Evolutionary conservation across 1,140 invertebrate genomes (phyloP).

Genomic region (Bathynomus jamesi): DNA sequence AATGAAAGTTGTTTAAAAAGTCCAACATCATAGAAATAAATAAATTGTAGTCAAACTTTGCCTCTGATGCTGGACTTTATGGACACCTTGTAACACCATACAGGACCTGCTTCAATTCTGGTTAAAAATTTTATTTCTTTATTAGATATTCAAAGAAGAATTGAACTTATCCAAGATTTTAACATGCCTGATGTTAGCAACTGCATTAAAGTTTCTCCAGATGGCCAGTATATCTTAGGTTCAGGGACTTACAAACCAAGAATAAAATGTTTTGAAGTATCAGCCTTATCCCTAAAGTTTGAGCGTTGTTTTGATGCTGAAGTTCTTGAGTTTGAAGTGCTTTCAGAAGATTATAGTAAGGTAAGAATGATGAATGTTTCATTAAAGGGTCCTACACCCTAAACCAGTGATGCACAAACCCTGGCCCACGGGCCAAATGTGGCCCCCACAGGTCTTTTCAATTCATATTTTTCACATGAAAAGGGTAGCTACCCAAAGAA

Average conservation of each 20-base stretch:
- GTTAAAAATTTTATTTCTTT: too few species aligned
- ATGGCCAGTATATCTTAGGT: slow-evolving; percentile 86
- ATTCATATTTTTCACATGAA: too few species aligned
- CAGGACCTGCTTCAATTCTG: too few species aligned
- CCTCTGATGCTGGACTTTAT: too few species aligned
- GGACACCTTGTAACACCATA: too few species aligned
- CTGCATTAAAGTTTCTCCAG: slow-evolving; percentile 73
- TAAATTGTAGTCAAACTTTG: too few species aligned
- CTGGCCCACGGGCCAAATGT: too few species aligned
- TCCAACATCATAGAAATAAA: too few species aligned
- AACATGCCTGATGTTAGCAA: slow-evolving; percentile 94
- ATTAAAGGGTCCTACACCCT: background rate
- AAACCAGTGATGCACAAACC: too few species aligned
- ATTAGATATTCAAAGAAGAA: background rate
- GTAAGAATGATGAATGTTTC: slow-evolving; percentile 46
- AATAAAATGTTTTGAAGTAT: slow-evolving; percentile 91
- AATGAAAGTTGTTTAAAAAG: too few species aligned
- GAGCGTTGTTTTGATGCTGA: slow-evolving; percentile 96
- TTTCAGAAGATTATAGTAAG: slow-evolving; percentile 85
- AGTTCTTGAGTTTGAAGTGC: slow-evolving; percentile 74
- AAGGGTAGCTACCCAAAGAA: too few species aligned
- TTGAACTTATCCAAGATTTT: slow-evolving; percentile 95
- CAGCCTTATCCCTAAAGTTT: slow-evolving; percentile 95
- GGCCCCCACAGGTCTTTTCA: too few species aligned
- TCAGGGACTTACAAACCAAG: slow-evolving; percentile 95